Base-by-base conservation (phyloP, 2,888 invertebrate genomes). In the Polymixis lichenea region DNA sequence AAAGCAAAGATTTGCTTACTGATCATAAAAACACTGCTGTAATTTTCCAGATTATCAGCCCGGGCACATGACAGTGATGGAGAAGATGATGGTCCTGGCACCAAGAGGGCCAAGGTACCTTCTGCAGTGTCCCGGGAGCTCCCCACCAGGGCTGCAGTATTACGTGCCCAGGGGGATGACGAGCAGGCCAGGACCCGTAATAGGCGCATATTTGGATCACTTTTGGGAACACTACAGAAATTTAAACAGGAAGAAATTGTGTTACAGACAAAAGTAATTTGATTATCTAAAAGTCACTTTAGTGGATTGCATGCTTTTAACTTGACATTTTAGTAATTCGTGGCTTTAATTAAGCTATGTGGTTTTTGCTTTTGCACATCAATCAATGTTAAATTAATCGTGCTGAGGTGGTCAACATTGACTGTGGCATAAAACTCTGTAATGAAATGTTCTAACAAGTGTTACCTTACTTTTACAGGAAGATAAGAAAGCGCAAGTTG, bases 221-320 rank as follows among this genome's bases (percentile, higher is more conserved):
- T 99, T 62, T 95, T 99, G 72, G 99, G 99, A 8, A 99, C 99
- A 22, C 95, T 99, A 87, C 99, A 99, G 92, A 99, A 98, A 93
- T 99, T 99, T 93, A 98, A 99, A 90, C 98, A 98, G 91, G 99
- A 99, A 92, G 99, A 99, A 95, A 98, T 98, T 75, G 98, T 98
- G 74, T 95, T 98, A 85, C 98, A 99, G 94, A 98, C 98, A 89
- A 98, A 98, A 97, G 96, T 67, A n/a, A 32, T 28, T 51, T 67
- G 7, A 22, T 28, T 28, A 66, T 49, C 22, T 49, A 13, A n/a
- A 60, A 19, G n/a, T 62, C 6, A 65, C 38, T 25, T 32, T 38
- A 19, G 5, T 61, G 13, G 22, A 49, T 15, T 17, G 9, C 32
- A 19, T 46, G 58, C 7, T 22, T 25, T 61, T 32, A 32, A 22